A percentile compares a stretch with the other conserved stretches of the same genome.
Evolutionary conservation across 2,113 vertebrate species (phyloP).

Genomic region (Brachyistius frenatus): DNA sequence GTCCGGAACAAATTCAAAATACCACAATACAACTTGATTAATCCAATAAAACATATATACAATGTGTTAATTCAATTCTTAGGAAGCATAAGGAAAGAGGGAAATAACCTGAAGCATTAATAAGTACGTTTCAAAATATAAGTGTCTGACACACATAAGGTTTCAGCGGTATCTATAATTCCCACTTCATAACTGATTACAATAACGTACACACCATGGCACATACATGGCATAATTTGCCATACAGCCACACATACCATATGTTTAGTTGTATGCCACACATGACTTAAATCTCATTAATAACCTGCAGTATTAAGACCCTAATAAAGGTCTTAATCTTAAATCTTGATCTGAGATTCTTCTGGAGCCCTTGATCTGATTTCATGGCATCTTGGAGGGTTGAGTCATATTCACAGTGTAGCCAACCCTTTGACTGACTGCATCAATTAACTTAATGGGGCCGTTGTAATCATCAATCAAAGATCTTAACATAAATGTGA

Average conservation of each 20-base stretch:
- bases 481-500: not conserved
- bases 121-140: not conserved
- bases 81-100: no score
- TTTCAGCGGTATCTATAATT: no score
- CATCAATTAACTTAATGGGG: conserved; percentile 24
- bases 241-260: no score
- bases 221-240: no score
- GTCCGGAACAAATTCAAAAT: no score
- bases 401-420: not conserved
- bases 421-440: conserved; percentile 12
- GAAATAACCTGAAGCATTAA: no score
- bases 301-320: not conserved
- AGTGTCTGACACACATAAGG: not conserved
- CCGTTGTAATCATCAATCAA: conserved; percentile 23
- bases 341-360: not conserved
- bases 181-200: no score
- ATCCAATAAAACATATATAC: not conserved
- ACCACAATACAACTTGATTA: not conserved
- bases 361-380: not conserved
- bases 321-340: not conserved
- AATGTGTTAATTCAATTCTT: no score
- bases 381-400: not conserved
- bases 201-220: no score
- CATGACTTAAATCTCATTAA: not conserved
- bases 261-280: no score